Conservation (phyloP, 2,797 vertebrate genomes). For the Potorous gilbertii region DNA sequence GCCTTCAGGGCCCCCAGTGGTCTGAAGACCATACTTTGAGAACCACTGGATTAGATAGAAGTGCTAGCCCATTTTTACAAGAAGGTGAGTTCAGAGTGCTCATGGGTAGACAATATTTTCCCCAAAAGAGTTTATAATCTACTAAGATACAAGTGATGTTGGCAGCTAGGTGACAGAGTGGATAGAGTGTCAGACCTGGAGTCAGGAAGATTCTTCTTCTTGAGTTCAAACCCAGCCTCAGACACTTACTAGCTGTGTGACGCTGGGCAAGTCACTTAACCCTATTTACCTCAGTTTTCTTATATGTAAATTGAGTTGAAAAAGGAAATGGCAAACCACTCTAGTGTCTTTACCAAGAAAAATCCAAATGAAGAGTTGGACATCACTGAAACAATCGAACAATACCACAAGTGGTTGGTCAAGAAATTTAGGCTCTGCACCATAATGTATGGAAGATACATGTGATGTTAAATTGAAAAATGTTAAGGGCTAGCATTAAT, state of each 20-base stretch:
- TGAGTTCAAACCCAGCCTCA: background rate
- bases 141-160: background rate
- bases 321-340: background rate
- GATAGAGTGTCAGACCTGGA: background rate
- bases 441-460: background rate
- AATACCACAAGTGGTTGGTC: background rate
- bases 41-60: background rate
- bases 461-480: background rate
- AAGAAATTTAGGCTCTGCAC: background rate
- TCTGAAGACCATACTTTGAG: background rate
- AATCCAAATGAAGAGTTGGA: background rate
- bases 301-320: background rate
- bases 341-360: background rate
- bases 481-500: background rate
- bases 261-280: background rate
- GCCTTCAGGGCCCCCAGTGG: background rate
- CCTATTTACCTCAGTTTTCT: background rate
- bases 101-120: background rate
- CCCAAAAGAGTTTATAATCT: background rate
- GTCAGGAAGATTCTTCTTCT: background rate
- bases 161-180: background rate
- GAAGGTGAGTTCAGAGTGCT: background rate
- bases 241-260: background rate
- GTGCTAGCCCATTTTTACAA: background rate
- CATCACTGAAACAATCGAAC: background rate